These are phyloP conservation scores for Alaudala cheleensis DNA, from an alignment of 2,113 vertebrate species.

Conservation along the genomic window DNA sequence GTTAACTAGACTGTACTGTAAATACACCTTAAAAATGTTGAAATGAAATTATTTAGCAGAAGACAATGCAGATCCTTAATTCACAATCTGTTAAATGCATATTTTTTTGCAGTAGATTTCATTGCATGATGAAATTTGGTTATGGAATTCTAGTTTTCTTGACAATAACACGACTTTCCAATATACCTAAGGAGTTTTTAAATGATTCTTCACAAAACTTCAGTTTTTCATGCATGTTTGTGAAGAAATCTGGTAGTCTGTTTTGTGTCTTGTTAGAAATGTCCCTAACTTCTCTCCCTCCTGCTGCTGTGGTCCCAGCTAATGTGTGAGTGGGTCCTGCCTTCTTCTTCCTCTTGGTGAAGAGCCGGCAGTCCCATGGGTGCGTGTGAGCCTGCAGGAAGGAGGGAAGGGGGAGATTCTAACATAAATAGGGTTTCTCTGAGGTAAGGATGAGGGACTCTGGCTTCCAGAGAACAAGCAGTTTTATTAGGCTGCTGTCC, in stretches of 20 bases:
- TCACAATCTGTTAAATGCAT: neutral
- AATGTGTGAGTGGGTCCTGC: no score
- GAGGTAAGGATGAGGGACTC: no score
- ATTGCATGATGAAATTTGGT: neutral
- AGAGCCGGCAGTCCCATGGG: no score
- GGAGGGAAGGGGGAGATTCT: no score
- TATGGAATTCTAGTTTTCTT: neutral
- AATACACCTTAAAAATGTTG: neutral
- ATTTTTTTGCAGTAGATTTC: neutral
- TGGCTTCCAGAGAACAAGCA: no score
- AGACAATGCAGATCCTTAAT: neutral
- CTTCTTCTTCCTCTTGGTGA: no score
- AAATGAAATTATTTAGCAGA: neutral
- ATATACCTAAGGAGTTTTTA: accelerated
- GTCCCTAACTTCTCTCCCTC: no score
- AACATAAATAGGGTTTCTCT: no score
- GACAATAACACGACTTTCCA: neutral
- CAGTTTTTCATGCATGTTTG: neutral
- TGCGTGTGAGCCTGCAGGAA: no score
- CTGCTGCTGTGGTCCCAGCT: no score
- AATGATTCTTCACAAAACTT: neutral
- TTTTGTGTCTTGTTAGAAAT: no score
- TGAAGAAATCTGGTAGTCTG: neutral
- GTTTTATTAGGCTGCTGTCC: no score
- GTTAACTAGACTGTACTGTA: neutral